Base-by-base conservation (phyloP, 2,797 vertebrate species). In the Bryconaethiops microstoma region DNA sequence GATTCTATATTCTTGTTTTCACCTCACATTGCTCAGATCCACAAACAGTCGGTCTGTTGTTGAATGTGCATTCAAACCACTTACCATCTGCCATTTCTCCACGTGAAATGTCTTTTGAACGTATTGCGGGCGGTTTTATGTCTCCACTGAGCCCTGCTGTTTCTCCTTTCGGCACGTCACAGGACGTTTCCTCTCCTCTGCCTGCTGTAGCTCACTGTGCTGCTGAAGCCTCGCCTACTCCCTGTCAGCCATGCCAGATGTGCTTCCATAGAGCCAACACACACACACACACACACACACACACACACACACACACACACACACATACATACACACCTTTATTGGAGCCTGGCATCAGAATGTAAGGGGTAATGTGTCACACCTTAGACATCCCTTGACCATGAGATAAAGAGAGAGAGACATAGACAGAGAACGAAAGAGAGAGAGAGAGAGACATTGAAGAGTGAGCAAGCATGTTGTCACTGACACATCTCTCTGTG, bases 161-260 rank as follows among this genome's bases (percentile, higher is more conserved):
- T 78, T 50, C 67, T 81, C 57, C 70, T 72, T 68, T 81, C 63
- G 3, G 78, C 42, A 67, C 74, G 78, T 77, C 76, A 77, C 50
- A 79, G 83, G 78, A 79, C 68, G 8, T 76, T 73, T 77, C 67
- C 70, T 77, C 71, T 78, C 13, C 42, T 67, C 76, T 77, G 62
- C 29, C 29, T 35, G 65, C 70, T 42, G 64, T 63, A 54, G 74
- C 79, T 80, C 77, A 82, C 52, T 77, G 80, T 84, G 81, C 68
- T 59, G 83, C 76, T 82, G 78, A 80, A 48, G 62, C 67, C 76
- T 76, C 68, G 67, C 73, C 69, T 35, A 54, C 74, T 82, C 57
- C 54, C 74, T 84, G 75, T 83, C 83, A 81, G 54, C 63, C 50
- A 8, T 7, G 81, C 85, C 78, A 86, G 85, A 75, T 84, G 85